Evolutionary conservation across 2,797 vertebrate species (phyloP), one percentile per base, ranked within the genome.

Genomic region (Typhlichthys subterraneus): DNA sequence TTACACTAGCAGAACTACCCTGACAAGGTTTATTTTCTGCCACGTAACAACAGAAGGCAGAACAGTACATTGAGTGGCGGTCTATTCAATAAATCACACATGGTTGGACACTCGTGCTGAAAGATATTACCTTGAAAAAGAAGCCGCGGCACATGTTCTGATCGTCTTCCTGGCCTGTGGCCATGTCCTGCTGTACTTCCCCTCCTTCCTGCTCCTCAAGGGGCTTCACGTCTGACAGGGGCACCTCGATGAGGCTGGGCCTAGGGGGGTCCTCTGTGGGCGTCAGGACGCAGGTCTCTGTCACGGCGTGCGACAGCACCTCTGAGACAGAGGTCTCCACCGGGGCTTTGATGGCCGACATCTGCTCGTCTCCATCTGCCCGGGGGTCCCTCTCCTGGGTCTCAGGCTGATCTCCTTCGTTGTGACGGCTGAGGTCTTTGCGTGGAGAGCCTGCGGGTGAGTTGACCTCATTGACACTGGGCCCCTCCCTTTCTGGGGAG

Each of bases 61-160:
- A 42, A 42, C 38, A 8, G 9, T 2, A 42, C 7, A 42, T 9
- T 7, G 9, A 9, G 8, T 38, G 38, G 38, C 6, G 38, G 38
- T 9, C 38, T 42, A 42, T 38, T 38, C 31, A 38, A 7, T 42
- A 42, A 10, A 42, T 42, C 9, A 42, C 38, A 42, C 38, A 42
- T 42, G 38, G 38, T 42, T 42, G 38, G 38, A 12, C 4, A 48
- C n/a, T 1, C 45, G 53, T 14, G n/a, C 23, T 59, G 52, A 2
- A 12, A 51, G 64, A 56, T 1, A 33, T 63, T 90, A 99, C 98
- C 95, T 98, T 99, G 67, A 99, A 99, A 83, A 99, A 99, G 92
- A 99, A 99, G 54, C 98, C 97, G 64, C 93, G 95, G 85, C 94
- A 95, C 46, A 94, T 90, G 85, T 95, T 98, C 87, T 97, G 96